Conservation (phyloP, 1,140 invertebrate species). For the Heliconius eleuchia region DNA sequence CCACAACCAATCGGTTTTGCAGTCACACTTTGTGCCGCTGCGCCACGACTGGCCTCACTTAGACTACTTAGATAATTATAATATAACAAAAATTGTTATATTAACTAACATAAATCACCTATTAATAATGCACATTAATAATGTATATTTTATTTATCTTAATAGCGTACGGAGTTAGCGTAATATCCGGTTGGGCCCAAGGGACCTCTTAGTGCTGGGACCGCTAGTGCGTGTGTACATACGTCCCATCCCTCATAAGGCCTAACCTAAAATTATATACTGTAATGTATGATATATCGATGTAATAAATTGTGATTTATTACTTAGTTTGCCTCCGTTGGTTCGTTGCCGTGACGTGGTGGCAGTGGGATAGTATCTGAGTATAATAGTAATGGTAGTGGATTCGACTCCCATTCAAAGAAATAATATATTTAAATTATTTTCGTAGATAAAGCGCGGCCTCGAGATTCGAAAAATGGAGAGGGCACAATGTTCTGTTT, state of each 20-base stretch:
- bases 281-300: background rate
- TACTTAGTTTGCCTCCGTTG: background rate
- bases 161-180: conserved; percentile 4
- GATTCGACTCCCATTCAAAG: too few species aligned
- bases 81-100: background rate
- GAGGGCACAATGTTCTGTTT: too few species aligned
- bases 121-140: background rate
- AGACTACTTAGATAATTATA: background rate
- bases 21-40: too few species aligned
- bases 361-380: too few species aligned
- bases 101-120: background rate
- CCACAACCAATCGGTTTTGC: too few species aligned
- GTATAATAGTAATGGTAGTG: too few species aligned
- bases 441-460: too few species aligned
- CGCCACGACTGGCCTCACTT: too few species aligned
- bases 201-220: conserved; percentile 15
- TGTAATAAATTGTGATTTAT: conserved; percentile 7
- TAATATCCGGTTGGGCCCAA: conserved; percentile 25
- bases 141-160: conserved; percentile 5
- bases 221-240: conserved; percentile 1
- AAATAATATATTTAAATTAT: too few species aligned
- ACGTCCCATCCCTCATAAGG: background rate
- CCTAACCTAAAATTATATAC: conserved; percentile 5
- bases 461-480: too few species aligned
- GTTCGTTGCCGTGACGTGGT: too few species aligned